Evolutionary conservation across 1,140 invertebrate genomes (phyloP), one percentile per base, ranked within the genome.

Genomic region (Drosophila pandora): DNA sequence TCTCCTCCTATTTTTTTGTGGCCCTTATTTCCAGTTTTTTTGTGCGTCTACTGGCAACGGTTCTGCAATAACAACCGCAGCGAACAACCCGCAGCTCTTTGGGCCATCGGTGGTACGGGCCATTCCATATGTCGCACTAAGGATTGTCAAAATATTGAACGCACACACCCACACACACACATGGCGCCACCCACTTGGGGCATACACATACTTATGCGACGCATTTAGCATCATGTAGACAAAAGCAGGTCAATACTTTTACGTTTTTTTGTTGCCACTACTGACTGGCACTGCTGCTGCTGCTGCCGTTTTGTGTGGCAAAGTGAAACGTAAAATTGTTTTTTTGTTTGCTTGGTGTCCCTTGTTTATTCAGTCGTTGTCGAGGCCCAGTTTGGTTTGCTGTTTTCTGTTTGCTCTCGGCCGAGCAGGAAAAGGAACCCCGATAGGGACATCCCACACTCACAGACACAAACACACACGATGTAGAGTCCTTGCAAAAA

Each of bases 331-430:
- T 75, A 71, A 83, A 83, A 79, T 83, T 82, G 69, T 82, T 87
- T 84, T 84, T 83, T 71, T 65, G 64, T 87, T 62, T 78, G 82
- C 77, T 82, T 88, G 65, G 65, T 76, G 68, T 63, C 55, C 61
- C 47, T 67, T 87, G 83, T 83, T 88, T 88, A 79, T 87, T 87
- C 79, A 88, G 78, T 79, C 83, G 82, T 48, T 80, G 72, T 69
- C 49, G 50, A 21, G 65, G 65, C 65, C 54, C 62, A 52, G 61
- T 82, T 76, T 52, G 48, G 48, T 68, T 73, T 70, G 56, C 58
- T 37, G 41, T 43, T 43, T 43, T 13, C 41, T 81, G 56, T 81
- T 82, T 76, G 56, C 56, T 76, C 48, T 67, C 28, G 58, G 68
- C 45, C 39, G 41, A 45, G 49, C 48, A 58, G 49, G 48, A 41